Conservation (phyloP, 2,888 invertebrate species). For the Salticus scenicus region DNA sequence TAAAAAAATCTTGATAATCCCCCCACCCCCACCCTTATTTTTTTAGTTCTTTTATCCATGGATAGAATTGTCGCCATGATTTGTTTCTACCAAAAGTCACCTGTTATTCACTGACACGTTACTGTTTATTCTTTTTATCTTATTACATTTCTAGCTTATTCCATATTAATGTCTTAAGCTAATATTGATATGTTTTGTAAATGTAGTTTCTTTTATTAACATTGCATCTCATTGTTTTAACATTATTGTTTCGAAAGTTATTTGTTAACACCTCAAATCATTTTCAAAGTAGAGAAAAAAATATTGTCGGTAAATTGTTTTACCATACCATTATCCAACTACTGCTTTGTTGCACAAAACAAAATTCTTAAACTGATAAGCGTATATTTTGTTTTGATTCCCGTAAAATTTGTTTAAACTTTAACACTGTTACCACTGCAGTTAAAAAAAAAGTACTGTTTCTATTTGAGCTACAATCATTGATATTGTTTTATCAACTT, state of each 20-base stretch:
- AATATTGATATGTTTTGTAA: no score
- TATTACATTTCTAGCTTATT: no score
- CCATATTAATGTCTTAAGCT: no score
- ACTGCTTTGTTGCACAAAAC: background rate
- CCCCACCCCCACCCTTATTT: no score
- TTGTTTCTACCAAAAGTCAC: no score
- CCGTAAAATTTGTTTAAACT: constrained; percentile 4
- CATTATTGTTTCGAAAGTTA: background rate
- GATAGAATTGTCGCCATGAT: no score
- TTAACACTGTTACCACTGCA: background rate
- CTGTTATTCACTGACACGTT: no score
- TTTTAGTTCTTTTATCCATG: no score
- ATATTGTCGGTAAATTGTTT: background rate
- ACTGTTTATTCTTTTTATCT: no score
- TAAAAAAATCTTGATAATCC: no score
- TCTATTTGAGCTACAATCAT: background rate
- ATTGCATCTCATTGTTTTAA: background rate
- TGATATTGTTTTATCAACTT: constrained; percentile 2
- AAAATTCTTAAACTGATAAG: constrained; percentile 4
- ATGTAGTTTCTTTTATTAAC: background rate
- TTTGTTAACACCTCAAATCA: background rate
- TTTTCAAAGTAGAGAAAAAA: background rate
- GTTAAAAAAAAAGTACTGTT: background rate
- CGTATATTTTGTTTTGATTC: background rate
- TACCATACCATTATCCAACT: background rate